Evolutionary conservation across 2,113 vertebrate genomes (phyloP).

Genomic region (Crotophaga sulcirostris): DNA sequence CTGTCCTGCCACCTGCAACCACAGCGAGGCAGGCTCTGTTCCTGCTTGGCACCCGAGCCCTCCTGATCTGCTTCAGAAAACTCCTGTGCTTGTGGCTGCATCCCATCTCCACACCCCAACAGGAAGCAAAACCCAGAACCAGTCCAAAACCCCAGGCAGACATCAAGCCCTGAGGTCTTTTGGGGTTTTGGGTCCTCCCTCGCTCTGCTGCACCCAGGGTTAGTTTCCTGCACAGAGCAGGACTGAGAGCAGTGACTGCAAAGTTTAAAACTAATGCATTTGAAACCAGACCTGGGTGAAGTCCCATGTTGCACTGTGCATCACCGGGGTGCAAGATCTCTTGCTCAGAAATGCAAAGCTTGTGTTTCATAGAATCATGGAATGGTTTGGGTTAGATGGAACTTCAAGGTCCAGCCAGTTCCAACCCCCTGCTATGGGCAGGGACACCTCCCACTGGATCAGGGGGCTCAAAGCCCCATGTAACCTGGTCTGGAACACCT

Average conservation of each 20-base stretch:
- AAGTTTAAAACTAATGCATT: fast-evolving
- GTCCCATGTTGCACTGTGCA: fast-evolving
- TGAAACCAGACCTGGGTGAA: neutral
- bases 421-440: no score
- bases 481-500: no score
- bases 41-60: no score
- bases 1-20: neutral
- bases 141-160: fast-evolving
- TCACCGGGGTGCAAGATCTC: fast-evolving
- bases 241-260: neutral
- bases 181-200: fast-evolving
- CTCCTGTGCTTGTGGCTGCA: neutral
- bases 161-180: fast-evolving
- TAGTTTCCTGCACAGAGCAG: neutral
- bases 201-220: neutral
- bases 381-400: no score
- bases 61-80: neutral
- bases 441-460: no score
- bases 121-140: neutral
- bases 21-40: neutral
- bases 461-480: no score
- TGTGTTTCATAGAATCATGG: fast-evolving
- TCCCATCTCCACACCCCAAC: fast-evolving
- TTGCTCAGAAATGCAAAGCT: neutral
- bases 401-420: no score